These are phyloP conservation scores for Oceanodroma tethys DNA, from an alignment of 2,113 vertebrate species.

Conservation along the genomic window DNA sequence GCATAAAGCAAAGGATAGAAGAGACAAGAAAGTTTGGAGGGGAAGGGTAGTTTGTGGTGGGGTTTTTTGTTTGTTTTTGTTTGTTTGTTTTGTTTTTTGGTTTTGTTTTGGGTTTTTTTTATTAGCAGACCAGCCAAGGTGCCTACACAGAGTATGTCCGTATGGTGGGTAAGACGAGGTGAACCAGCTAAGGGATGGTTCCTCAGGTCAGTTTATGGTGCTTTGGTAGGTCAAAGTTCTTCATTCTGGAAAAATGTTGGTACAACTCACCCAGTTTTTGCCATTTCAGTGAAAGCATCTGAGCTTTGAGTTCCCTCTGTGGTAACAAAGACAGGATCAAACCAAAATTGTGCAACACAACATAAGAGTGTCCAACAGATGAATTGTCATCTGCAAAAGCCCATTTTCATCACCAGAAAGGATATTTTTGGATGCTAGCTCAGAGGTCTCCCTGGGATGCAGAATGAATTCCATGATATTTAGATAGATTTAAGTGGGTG, in stretches of 20 bases:
- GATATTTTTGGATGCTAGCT: not conserved
- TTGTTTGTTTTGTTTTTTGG: not conserved
- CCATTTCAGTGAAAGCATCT: not conserved
- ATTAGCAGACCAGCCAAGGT: not conserved
- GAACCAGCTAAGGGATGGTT: not conserved
- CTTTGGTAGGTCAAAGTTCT: not conserved
- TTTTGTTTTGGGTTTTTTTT: not conserved
- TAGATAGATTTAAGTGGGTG: not conserved
- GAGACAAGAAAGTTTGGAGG: not conserved
- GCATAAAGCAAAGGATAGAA: not conserved
- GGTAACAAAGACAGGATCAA: accelerated
- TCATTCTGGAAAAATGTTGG: not conserved
- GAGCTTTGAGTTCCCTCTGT: not conserved
- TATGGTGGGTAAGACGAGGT: not conserved
- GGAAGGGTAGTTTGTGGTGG: not conserved
- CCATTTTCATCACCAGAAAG: not conserved
- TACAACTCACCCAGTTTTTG: accelerated
- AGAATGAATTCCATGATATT: accelerated
- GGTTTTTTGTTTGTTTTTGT: not conserved
- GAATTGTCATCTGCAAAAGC: not conserved
- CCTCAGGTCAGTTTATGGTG: not conserved
- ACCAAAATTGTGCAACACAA: accelerated
- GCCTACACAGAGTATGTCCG: no score
- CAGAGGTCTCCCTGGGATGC: accelerated
- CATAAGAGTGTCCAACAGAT: accelerated